Evolutionary conservation across 2,888 invertebrate genomes (phyloP), one percentile per base, ranked within the genome.

Genomic region (Athalia circularis): DNA sequence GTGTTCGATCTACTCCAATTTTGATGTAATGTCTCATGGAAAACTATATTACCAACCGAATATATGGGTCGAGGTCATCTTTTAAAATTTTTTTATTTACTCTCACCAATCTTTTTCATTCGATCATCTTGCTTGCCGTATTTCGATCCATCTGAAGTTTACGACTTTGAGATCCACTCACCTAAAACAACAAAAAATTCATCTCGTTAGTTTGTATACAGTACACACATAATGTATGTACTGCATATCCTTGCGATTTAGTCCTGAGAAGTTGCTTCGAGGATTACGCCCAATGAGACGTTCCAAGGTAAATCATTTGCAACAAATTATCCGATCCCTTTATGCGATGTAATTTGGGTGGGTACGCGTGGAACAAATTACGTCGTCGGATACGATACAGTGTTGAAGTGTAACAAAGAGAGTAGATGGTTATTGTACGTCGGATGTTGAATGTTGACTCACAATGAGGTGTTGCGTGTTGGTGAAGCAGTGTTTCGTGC

Each of bases 401-500:
- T 72, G 47, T 59, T 72, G 15, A 59, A 72, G 72, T 72, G 45
- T 65, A 47, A 72, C 72, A 59, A 72, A 72, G 67, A 54, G 78
- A 82, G 81, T 83, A 85, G 83, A 85, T 83, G 84, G 85, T 86
- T 85, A 86, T 86, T 86, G 84, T 85, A 29, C 29, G 29, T 29
- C 83, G 83, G 81, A 81, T 78, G 83, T 82, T 72, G 82, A 81
- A 48, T 57, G 77, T 67, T 65, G 59, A 67, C 48, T 43, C 77
- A 67, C 77, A 65, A 65, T 65, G 65, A 29, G 59, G 77, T 57
- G 65, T 65, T 67, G 65, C 74, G 80, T 80, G 80, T 80, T 79
- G 79, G 70, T 65, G 80, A 80, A 81, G 81, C 79, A 80, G 81
- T 83, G 83, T 83, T 85, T 68, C 80, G 65, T 80, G 80, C 80